A percentile compares a stretch with the other conserved stretches of the same genome.
Conservation (phyloP, 1,140 invertebrate genomes). For the Oedothorax gibbosus region DNA sequence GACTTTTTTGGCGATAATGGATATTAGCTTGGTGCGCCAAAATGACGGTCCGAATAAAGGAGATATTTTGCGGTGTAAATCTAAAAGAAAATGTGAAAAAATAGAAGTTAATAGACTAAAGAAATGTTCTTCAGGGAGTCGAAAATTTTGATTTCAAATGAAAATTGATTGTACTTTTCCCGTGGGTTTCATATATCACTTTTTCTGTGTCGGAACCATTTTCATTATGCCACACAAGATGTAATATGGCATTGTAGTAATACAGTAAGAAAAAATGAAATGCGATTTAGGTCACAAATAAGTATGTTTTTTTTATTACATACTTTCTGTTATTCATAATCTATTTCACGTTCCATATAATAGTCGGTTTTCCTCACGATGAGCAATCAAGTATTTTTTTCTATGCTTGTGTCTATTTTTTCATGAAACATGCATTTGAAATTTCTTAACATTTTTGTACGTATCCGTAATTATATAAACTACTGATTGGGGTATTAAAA, state of each 20-base stretch:
- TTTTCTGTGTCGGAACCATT: slow-evolving; percentile 7
- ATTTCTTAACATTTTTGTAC: too few relatives aligned
- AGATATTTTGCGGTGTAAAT: slow-evolving; percentile 30
- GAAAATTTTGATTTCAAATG: slow-evolving; percentile 40
- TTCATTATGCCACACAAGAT: slow-evolving; percentile 31
- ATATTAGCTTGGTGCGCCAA: slow-evolving; percentile 4
- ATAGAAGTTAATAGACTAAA: slow-evolving; percentile 27
- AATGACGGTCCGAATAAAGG: background rate
- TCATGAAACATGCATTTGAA: too few relatives aligned
- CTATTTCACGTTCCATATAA: background rate
- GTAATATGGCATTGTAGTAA: background rate
- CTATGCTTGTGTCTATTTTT: too few relatives aligned
- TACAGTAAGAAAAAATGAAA: slow-evolving; percentile 2
- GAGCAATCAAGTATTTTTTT: too few relatives aligned
- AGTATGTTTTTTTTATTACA: background rate
- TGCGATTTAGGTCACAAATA: background rate
- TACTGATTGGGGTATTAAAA: too few relatives aligned
- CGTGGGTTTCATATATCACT: slow-evolving; percentile 36
- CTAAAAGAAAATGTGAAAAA: slow-evolving; percentile 7
- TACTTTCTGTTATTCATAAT: background rate
- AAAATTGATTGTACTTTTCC: slow-evolving; percentile 38
- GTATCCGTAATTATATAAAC: too few relatives aligned
- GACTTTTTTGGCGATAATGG: slow-evolving; percentile 42
- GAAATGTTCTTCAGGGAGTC: slow-evolving; percentile 13
- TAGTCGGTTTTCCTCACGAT: too few relatives aligned